phyloP scores from a whole-genome alignment of 2,113 vertebrate species.

The Xerus inauris region DNA sequence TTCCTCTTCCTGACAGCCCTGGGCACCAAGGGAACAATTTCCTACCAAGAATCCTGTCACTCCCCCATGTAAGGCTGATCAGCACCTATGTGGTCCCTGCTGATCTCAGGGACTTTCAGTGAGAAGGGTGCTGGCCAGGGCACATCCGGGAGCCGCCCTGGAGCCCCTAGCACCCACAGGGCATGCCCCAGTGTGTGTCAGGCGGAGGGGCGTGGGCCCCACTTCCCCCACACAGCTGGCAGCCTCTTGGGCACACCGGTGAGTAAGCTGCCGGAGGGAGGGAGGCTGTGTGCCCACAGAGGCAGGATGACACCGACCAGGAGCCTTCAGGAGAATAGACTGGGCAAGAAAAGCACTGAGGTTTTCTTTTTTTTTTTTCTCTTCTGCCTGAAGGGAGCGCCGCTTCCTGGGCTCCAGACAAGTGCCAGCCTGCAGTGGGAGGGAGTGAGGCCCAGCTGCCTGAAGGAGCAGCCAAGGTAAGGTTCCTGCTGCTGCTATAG shows the following conservation, averaged over 20 bases:
- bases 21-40: background rate
- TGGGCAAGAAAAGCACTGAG: constrained; percentile 71
- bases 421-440: constrained; percentile 83
- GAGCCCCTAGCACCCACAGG: background rate
- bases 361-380: constrained; percentile 61
- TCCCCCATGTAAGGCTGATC: constrained; percentile 25
- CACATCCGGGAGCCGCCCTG: background rate
- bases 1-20: background rate
- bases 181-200: constrained; percentile 40
- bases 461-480: constrained; percentile 79
- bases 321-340: constrained; percentile 66
- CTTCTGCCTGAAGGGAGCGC: constrained; percentile 84
- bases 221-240: constrained; percentile 66
- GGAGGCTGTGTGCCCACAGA: constrained; percentile 30
- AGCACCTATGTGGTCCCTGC: constrained; percentile 53
- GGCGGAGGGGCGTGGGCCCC: constrained; percentile 58
- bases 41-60: background rate
- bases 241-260: constrained; percentile 64
- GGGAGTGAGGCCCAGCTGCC: constrained; percentile 68
- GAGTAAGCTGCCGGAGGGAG: constrained; percentile 76
- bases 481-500: background rate
- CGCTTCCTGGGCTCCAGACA: constrained; percentile 81
- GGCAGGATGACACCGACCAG: constrained; percentile 59
- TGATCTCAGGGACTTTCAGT: constrained; percentile 40
- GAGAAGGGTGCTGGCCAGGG: background rate